Evolutionary conservation across 2,888 invertebrate genomes (phyloP).

Genomic region (Argyra leucocephala): DNA sequence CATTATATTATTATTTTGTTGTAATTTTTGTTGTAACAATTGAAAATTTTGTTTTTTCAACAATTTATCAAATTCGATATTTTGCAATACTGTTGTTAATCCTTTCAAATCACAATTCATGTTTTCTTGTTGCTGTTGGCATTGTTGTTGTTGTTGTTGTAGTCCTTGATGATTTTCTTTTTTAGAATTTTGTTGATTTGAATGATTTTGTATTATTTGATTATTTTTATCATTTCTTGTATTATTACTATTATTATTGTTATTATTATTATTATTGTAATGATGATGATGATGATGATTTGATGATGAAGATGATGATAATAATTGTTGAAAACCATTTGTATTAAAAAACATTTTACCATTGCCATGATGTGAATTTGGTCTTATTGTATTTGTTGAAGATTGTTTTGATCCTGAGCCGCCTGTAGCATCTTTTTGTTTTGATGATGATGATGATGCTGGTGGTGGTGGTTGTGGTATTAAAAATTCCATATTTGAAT

Average conservation of each 20-base stretch:
- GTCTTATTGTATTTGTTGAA: conserved; percentile 45
- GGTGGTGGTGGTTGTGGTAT: conserved; percentile 31
- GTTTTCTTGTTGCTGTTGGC: not conserved
- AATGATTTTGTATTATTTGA: not conserved
- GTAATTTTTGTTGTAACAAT: conserved; percentile 13
- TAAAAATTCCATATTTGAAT: conserved; percentile 40
- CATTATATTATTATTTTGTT: conserved; percentile 12
- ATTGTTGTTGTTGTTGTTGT: conserved; percentile 16
- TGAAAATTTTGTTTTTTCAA: not conserved
- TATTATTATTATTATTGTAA: not conserved
- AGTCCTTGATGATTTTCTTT: not conserved
- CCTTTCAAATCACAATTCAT: not conserved
- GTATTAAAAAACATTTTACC: conserved; percentile 14
- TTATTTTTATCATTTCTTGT: not conserved
- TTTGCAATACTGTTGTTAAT: not conserved
- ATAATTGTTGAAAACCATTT: conserved; percentile 8
- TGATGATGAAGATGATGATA: not conserved
- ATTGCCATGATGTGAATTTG: conserved; percentile 25
- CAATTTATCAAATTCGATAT: not conserved
- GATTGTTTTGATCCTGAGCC: conserved; percentile 43
- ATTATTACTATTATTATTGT: not conserved
- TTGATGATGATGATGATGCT: conserved; percentile 22
- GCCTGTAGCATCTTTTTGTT: conserved; percentile 44
- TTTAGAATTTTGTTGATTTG: not conserved
- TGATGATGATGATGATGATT: not conserved